Evolutionary conservation across 2,113 vertebrate genomes (phyloP).

Genomic region (Salminus brasiliensis): DNA sequence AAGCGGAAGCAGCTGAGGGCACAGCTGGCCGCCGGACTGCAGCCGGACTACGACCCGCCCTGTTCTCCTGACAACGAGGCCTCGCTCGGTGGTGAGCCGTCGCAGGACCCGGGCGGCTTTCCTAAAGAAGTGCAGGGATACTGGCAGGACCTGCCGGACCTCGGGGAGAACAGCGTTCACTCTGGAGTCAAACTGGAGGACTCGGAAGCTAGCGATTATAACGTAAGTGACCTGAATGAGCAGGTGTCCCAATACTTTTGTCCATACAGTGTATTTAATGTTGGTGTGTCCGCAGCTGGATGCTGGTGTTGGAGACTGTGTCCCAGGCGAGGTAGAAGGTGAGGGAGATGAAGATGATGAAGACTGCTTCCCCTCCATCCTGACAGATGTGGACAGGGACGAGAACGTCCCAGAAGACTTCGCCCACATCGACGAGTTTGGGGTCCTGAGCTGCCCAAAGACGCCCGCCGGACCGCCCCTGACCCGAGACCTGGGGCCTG

Average conservation of each 20-base stretch:
- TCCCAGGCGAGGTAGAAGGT: slow-evolving; percentile 33
- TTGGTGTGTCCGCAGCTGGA: slow-evolving; percentile 60
- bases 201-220: slow-evolving; percentile 80
- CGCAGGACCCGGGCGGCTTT: slow-evolving; percentile 85
- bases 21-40: slow-evolving; percentile 82
- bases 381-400: slow-evolving; percentile 86
- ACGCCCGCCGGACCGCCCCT: slow-evolving; percentile 59
- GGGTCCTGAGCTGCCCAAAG: slow-evolving; percentile 82
- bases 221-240: slow-evolving; percentile 48
- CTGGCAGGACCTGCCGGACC: slow-evolving; percentile 87
- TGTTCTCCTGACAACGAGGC: slow-evolving; percentile 87
- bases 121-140: slow-evolving; percentile 85
- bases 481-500: slow-evolving; percentile 55
- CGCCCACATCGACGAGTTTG: slow-evolving; percentile 85
- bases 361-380: slow-evolving; percentile 88
- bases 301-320: slow-evolving; percentile 55
- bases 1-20: slow-evolving; percentile 89
- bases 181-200: slow-evolving; percentile 89
- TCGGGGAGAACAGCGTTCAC: slow-evolving; percentile 81
- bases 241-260: too few species aligned
- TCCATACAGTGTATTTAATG: too few species aligned
- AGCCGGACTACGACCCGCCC: slow-evolving; percentile 81
- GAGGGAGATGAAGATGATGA: slow-evolving; percentile 83
- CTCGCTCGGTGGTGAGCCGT: slow-evolving; percentile 85
- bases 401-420: slow-evolving; percentile 81